Evolutionary conservation across 2,797 vertebrate species (phyloP).

Genomic region (Eidolon dupreanum): DNA sequence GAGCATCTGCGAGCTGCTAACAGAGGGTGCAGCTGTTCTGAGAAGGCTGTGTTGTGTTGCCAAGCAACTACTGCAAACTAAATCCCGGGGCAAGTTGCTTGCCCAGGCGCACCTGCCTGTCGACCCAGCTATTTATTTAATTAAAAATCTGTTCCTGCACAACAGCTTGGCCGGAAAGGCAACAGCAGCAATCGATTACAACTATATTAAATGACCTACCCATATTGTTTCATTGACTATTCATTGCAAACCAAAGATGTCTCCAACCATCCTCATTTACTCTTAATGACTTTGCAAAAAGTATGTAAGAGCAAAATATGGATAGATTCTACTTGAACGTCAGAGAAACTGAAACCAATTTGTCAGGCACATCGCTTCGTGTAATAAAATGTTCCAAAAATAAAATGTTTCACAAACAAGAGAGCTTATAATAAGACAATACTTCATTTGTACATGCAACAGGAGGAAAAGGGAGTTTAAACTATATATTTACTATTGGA

Average conservation of each 20-base stretch:
- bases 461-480: neutral
- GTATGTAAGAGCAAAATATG: neutral
- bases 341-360: neutral
- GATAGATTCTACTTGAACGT: constrained; percentile 9
- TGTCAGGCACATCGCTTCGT: constrained; percentile 36
- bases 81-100: constrained; percentile 89
- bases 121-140: constrained; percentile 81
- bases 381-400: constrained; percentile 4
- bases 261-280: neutral
- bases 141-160: constrained; percentile 78
- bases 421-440: neutral
- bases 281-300: constrained; percentile 66
- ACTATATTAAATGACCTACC: constrained; percentile 71
- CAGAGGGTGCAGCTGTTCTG: constrained; percentile 75
- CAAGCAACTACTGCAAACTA: constrained; percentile 90
- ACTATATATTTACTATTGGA: neutral
- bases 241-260: constrained; percentile 61
- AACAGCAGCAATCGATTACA: constrained; percentile 70
- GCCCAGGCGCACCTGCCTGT: constrained; percentile 87
- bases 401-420: constrained; percentile 49
- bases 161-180: constrained; percentile 28
- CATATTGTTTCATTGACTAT: constrained; percentile 71
- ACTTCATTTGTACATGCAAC: neutral
- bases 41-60: constrained; percentile 87
- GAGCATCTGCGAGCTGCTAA: constrained; percentile 79